A percentile compares a stretch with the other conserved stretches of the same genome.
These are phyloP conservation scores for Rotaria magnacalcarata DNA, from an alignment of 2,888 invertebrate genomes.

Conservation along the genomic window DNA sequence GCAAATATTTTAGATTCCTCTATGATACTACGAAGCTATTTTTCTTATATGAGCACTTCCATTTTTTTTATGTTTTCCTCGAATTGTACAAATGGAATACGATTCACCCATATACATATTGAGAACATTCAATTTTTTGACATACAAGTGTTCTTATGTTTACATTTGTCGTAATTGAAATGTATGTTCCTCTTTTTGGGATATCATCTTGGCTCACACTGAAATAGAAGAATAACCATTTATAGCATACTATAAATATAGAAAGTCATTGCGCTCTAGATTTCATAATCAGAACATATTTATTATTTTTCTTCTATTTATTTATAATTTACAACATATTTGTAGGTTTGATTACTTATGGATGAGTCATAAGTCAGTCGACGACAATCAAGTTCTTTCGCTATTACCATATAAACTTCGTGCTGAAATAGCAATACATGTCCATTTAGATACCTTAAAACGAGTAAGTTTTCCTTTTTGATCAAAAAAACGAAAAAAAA, in stretches of 20 bases:
- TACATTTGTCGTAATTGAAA: too few relatives aligned
- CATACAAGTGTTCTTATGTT: too few relatives aligned
- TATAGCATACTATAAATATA: slow-evolving; percentile 55
- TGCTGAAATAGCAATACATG: slow-evolving; percentile 97
- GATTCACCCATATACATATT: too few relatives aligned
- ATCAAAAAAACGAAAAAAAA: background rate
- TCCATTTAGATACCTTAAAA: slow-evolving; percentile 92
- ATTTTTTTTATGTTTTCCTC: too few relatives aligned
- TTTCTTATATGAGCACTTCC: too few relatives aligned
- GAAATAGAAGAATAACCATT: too few relatives aligned
- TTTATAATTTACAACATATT: slow-evolving; percentile 71
- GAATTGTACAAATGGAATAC: too few relatives aligned
- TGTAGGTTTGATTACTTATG: slow-evolving; percentile 54
- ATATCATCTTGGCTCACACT: too few relatives aligned
- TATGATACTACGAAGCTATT: too few relatives aligned
- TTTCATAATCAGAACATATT: background rate
- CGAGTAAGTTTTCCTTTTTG: slow-evolving; percentile 62
- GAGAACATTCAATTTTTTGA: too few relatives aligned
- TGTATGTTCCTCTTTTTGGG: too few relatives aligned
- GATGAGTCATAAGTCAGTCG: slow-evolving; percentile 46
- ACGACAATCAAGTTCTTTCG: slow-evolving; percentile 44
- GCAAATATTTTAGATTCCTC: too few relatives aligned
- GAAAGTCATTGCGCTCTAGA: slow-evolving; percentile 69
- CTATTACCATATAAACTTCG: slow-evolving; percentile 76
- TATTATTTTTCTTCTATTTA: background rate